These are phyloP conservation scores for Caenorhabditis becei DNA, from an alignment of 2,888 invertebrate genomes.

Conservation along the genomic window DNA sequence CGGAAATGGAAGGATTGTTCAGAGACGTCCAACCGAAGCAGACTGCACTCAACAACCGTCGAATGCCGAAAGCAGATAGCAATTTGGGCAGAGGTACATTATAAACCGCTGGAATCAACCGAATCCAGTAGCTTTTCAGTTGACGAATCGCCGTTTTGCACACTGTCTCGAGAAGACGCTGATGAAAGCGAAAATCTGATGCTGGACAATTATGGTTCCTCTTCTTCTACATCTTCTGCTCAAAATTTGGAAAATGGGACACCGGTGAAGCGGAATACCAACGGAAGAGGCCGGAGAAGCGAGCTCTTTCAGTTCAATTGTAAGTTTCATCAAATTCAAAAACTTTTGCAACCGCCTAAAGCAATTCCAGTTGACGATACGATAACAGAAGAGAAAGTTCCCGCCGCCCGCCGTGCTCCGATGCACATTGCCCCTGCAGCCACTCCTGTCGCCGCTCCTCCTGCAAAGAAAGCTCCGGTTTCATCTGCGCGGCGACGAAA, in stretches of 20 bases:
- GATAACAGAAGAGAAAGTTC: neutral
- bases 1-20: conserved; percentile 24
- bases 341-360: neutral
- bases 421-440: conserved; percentile 27
- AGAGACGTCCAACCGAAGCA: conserved; percentile 35
- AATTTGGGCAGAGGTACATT: conserved; percentile 28
- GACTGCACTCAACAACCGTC: conserved; percentile 12
- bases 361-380: conserved; percentile 9
- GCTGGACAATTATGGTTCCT: neutral
- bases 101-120: neutral
- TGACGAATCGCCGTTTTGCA: conserved; percentile 30
- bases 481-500: neutral
- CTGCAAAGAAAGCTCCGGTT: neutral
- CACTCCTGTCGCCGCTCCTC: conserved; percentile 6
- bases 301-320: conserved; percentile 35
- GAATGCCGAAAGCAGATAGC: conserved; percentile 20
- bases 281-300: conserved; percentile 38
- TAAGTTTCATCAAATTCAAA: neutral
- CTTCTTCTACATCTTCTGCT: neutral
- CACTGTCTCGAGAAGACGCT: neutral
- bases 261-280: conserved; percentile 7
- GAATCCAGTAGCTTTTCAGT: conserved; percentile 19
- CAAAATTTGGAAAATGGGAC: conserved; percentile 20
- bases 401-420: conserved; percentile 17
- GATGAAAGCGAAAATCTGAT: conserved; percentile 20